A percentile compares a stretch with the other conserved stretches of the same genome.
Conservation (phyloP, 2,113 vertebrate species). For the Talpa occidentalis region DNA sequence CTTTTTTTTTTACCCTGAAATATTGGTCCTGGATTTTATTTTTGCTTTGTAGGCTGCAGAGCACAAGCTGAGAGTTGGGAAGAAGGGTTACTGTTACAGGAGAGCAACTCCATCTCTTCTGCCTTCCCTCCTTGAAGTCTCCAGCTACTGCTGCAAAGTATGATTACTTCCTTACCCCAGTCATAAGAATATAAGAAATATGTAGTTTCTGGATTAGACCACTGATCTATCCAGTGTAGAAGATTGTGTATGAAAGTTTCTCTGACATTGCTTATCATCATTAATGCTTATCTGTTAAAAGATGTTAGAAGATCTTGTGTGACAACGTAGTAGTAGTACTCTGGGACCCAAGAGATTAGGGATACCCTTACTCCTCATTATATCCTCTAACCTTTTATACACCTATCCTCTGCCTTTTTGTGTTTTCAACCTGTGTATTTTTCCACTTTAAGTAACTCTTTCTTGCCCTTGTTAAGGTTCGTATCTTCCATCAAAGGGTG, state of each 20-base stretch:
- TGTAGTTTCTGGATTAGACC: neutral
- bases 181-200: slow-evolving; percentile 1
- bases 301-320: neutral
- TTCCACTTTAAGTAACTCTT: slow-evolving; percentile 5
- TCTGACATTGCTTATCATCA: neutral
- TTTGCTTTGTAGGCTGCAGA: slow-evolving; percentile 51
- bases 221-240: neutral
- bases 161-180: neutral
- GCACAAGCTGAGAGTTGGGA: slow-evolving; percentile 19
- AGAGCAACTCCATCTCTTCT: slow-evolving; percentile 3
- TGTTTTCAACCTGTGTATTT: slow-evolving; percentile 30
- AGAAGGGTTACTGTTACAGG: slow-evolving; percentile 19
- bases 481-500: neutral
- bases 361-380: neutral
- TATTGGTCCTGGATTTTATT: slow-evolving; percentile 46
- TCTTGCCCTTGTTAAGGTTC: neutral
- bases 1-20: neutral
- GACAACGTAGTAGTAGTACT: neutral
- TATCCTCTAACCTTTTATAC: slow-evolving; percentile 10
- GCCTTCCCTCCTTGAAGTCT: slow-evolving; percentile 36
- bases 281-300: neutral
- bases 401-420: neutral
- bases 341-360: neutral
- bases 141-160: neutral
- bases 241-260: slow-evolving; percentile 20